A percentile compares a stretch with the other conserved stretches of the same genome.
These are phyloP conservation scores for Gymnosoma rotundatum DNA, from an alignment of 2,888 invertebrate species.

Conservation along the genomic window DNA sequence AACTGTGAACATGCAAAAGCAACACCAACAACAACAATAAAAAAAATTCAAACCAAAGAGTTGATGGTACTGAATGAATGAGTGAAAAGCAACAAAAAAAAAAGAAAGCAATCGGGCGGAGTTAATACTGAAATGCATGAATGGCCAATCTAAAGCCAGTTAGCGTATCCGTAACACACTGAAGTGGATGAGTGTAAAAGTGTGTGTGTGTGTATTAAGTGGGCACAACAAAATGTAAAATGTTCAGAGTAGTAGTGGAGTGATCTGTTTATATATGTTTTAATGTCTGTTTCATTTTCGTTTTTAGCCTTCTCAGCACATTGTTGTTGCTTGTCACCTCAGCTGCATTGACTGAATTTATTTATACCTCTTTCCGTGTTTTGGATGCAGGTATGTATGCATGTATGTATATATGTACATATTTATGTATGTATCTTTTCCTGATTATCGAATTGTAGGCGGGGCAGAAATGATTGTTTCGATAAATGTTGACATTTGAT, in stretches of 20 bases:
- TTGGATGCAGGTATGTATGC: not conserved
- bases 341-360: conserved; percentile 15
- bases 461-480: conserved; percentile 73
- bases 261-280: conserved; percentile 26
- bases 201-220: conserved; percentile 8
- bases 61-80: conserved; percentile 64
- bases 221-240: conserved; percentile 73
- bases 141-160: conserved; percentile 82
- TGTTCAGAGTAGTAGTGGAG: conserved; percentile 75
- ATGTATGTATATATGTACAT: not conserved
- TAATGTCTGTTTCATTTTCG: conserved; percentile 49
- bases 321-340: conserved; percentile 26
- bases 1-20: not conserved
- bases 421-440: not conserved
- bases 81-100: conserved; percentile 57
- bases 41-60: conserved; percentile 32
- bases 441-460: conserved; percentile 73
- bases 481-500: conserved; percentile 51
- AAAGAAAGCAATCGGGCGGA: conserved; percentile 80
- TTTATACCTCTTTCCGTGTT: not conserved
- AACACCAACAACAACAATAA: conserved; percentile 15
- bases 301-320: conserved; percentile 34
- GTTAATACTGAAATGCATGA: conserved; percentile 82
- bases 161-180: conserved; percentile 80
- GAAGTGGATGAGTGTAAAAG: conserved; percentile 49